Conservation (phyloP, 2,888 invertebrate species). For the Xestia sexstrigata region DNA sequence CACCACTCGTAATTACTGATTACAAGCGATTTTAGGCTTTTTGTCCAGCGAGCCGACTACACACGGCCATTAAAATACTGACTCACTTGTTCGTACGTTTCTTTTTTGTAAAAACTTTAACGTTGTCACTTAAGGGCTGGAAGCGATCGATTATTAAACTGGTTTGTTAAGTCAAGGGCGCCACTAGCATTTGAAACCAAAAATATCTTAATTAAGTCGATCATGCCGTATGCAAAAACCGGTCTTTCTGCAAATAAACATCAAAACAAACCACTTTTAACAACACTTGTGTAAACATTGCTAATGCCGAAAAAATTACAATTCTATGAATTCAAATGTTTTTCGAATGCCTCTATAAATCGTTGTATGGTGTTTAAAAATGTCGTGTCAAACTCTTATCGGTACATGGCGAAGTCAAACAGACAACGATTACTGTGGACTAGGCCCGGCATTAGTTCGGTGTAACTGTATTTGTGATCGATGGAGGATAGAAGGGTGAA, state of each 20-base stretch:
- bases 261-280: conserved; percentile 5
- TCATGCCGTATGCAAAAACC: conserved; percentile 2
- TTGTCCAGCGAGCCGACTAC: conserved; percentile 70
- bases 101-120: neutral
- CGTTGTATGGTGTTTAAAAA: conserved; percentile 48
- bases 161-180: conserved; percentile 24
- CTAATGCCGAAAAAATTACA: conserved; percentile 31
- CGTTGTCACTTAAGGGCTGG: conserved; percentile 31
- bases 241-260: neutral
- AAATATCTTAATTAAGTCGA: neutral
- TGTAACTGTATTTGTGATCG: conserved; percentile 61
- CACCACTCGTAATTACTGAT: conserved; percentile 83
- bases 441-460: conserved; percentile 52
- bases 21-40: conserved; percentile 82
- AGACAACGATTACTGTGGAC: conserved; percentile 44
- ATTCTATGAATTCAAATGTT: conserved; percentile 55
- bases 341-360: conserved; percentile 43
- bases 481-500: conserved; percentile 55
- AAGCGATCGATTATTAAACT: conserved; percentile 38
- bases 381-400: conserved; percentile 43
- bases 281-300: conserved; percentile 13
- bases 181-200: conserved; percentile 15
- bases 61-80: conserved; percentile 51
- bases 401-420: conserved; percentile 51
- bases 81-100: conserved; percentile 43